Conservation (phyloP, 1,140 invertebrate genomes). For the Hesperophylax magnus region DNA sequence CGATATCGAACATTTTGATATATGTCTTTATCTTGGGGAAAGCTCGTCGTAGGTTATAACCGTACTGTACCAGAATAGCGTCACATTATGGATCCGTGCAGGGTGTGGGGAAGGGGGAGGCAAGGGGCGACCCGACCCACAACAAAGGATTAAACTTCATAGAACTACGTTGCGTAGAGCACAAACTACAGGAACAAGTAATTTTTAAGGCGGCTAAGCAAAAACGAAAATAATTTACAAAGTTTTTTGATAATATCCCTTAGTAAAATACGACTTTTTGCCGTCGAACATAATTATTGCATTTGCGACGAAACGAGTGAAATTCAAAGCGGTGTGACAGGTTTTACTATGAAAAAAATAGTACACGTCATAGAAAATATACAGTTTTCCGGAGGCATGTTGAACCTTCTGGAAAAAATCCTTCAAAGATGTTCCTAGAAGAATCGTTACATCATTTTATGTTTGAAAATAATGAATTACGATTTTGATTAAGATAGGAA, state of each 20-base stretch:
- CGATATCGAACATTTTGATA: neutral
- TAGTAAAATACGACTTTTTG: neutral
- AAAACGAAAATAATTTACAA: too few species aligned
- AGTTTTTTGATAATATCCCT: too few species aligned
- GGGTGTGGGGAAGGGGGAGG: slow-evolving; percentile 58
- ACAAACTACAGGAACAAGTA: too few species aligned
- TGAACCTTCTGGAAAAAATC: too few species aligned
- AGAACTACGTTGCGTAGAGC: too few species aligned
- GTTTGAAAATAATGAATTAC: too few species aligned
- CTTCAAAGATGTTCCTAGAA: too few species aligned
- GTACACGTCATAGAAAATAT: slow-evolving; percentile 9
- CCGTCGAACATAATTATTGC: neutral
- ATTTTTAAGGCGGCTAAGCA: too few species aligned
- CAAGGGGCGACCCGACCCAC: neutral
- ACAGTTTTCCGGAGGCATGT: neutral
- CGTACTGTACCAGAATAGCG: slow-evolving; percentile 4
- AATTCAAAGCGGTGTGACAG: too few species aligned
- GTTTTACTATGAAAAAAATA: too few species aligned
- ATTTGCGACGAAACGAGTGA: neutral
- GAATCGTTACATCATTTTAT: too few species aligned
- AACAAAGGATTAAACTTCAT: slow-evolving; percentile 27
- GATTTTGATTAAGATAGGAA: too few species aligned
- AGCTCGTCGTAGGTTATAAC: neutral
- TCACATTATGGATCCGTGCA: slow-evolving; percentile 39
- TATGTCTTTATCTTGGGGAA: neutral